These are phyloP conservation scores for Tiaroga cobitis DNA, from an alignment of 2,797 vertebrate species.

Conservation along the genomic window DNA sequence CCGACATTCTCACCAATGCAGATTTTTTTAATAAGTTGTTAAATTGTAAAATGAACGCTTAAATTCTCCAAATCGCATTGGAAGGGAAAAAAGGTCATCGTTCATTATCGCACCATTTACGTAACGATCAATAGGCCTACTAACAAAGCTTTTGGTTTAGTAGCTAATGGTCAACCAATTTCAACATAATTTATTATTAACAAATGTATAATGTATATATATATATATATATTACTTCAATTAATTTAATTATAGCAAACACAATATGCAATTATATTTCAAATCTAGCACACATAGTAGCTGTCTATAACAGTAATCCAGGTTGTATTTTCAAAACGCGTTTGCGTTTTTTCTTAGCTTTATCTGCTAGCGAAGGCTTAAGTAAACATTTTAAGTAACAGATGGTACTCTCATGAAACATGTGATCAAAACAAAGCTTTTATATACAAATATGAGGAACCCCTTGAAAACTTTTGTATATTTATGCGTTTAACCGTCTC, in stretches of 20 bases:
- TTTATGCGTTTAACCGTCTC: background rate
- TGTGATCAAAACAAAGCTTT: background rate
- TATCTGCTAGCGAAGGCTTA: background rate
- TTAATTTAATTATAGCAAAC: background rate
- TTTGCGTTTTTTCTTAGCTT: too few relatives aligned
- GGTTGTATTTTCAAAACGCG: constrained; percentile 4
- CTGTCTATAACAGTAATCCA: background rate
- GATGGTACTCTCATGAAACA: background rate
- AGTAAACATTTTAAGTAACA: constrained; percentile 9
- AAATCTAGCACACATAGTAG: background rate
- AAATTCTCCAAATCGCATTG: background rate
- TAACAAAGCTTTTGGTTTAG: constrained; percentile 20
- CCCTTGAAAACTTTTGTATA: background rate
- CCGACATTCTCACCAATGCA: background rate
- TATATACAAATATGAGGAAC: background rate
- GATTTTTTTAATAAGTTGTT: background rate
- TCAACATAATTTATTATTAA: background rate
- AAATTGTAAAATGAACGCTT: background rate
- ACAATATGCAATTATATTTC: background rate
- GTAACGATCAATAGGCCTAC: background rate
- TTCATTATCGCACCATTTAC: background rate
- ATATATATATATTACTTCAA: background rate
- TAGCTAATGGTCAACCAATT: too few relatives aligned
- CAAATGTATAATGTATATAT: background rate
- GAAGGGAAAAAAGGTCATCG: background rate